Percentiles rank a stretch among this genome's conserved stretches.
Evolutionary conservation across 2,888 invertebrate genomes (phyloP).

Genomic region (Rhynchonema sp.): DNA sequence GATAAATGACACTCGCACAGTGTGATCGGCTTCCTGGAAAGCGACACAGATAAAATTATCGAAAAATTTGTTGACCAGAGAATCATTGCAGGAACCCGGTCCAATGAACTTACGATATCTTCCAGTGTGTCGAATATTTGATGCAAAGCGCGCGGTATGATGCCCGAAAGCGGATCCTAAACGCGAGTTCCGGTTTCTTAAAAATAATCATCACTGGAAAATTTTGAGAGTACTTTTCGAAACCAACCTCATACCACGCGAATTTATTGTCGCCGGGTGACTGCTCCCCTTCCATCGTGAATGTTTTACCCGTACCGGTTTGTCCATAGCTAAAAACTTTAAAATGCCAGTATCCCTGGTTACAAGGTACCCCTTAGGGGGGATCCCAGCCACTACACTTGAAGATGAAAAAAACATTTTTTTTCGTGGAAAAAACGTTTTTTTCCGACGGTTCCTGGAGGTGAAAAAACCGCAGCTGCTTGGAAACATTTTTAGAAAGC

Average conservation of each 20-base stretch:
- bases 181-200: neutral
- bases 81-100: too few species aligned
- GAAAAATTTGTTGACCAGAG: neutral
- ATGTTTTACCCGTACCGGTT: conserved; percentile 65
- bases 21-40: conserved; percentile 46
- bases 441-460: too few species aligned
- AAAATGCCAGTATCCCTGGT: too few species aligned
- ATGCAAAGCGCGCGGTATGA: conserved; percentile 71
- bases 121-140: conserved; percentile 67
- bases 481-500: too few species aligned
- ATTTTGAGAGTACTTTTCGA: too few species aligned
- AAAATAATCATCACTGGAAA: neutral
- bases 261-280: conserved; percentile 33
- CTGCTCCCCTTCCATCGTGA: conserved; percentile 76
- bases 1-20: conserved; percentile 72
- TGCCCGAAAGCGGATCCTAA: conserved; percentile 58
- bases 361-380: too few species aligned
- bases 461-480: too few species aligned
- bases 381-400: too few species aligned
- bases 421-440: too few species aligned
- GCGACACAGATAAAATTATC: neutral
- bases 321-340: conserved; percentile 35
- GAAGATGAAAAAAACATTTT: too few species aligned
- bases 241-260: neutral
- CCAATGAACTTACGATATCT: neutral